These are phyloP conservation scores for Rotaria socialis DNA, from an alignment of 2,888 invertebrate genomes.

Conservation along the genomic window DNA sequence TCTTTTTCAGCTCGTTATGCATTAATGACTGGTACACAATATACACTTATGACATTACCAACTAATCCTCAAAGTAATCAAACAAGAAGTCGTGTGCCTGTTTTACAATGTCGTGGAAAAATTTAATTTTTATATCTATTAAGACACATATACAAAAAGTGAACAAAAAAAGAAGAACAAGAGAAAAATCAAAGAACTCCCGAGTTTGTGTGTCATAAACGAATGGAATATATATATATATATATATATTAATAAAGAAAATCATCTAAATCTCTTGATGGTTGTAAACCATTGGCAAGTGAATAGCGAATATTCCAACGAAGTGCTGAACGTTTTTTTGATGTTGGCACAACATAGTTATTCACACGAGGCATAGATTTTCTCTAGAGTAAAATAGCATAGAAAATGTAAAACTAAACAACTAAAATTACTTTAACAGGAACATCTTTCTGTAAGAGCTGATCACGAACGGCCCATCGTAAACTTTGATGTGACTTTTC, in stretches of 20 bases:
- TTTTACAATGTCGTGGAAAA: constrained; percentile 32
- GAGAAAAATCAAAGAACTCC: not conserved
- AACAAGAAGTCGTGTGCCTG: constrained; percentile 11
- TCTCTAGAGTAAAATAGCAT: not conserved
- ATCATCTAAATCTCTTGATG: constrained; percentile 14
- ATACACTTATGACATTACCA: constrained; percentile 24
- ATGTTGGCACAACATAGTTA: constrained; percentile 55
- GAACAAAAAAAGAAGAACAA: not conserved
- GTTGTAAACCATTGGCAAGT: constrained; percentile 42
- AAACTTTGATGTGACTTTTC: constrained; percentile 56
- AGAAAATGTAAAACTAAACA: not conserved
- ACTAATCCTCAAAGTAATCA: not conserved
- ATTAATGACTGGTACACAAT: not conserved
- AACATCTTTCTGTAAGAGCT: constrained; percentile 54
- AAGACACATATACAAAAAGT: not conserved
- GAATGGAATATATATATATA: too few relatives aligned
- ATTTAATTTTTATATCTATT: not conserved
- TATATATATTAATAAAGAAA: not conserved
- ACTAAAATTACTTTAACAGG: constrained; percentile 53
- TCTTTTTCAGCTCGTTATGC: not conserved
- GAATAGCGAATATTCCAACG: constrained; percentile 55
- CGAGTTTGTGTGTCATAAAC: not conserved
- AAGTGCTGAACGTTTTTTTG: constrained; percentile 55
- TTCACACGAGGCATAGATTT: constrained; percentile 49
- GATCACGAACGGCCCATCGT: constrained; percentile 56